Evolutionary conservation across 2,113 vertebrate species (phyloP), one percentile per base, ranked within the genome.

Genomic region (Mormyrus lacerda): DNA sequence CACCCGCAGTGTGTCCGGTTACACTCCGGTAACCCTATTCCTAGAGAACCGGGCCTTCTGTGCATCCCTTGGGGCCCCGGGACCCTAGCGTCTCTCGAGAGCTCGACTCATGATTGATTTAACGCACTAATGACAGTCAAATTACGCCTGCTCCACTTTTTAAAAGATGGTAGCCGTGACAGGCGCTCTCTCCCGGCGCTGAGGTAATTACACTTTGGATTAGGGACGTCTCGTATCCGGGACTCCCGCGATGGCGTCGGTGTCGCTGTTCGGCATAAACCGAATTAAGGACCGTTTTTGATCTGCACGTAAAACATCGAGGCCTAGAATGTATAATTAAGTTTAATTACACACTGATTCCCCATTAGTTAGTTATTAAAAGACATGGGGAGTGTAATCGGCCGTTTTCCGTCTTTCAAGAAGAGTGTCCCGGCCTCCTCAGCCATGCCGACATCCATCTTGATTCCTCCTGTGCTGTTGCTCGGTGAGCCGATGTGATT

Each of bases 191-290:
- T 87, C 85, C n/a, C 6, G 85, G 13, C 50, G 3, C 85, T 87
- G 85, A 53, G 85, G 85, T 87, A 87, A 87, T 87, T 87, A 87
- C 47, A 87, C 50, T 87, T 87, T 53, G n/a, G 50, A 87, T 87
- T 87, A 87, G 85, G 44, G 31, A 87, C 17, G 85, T 87, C 85
- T 87, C 50, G 31, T 87, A 53, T 31, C n/a, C n/a, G 50, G 48
- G 48, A 6, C 15, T 39, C 48, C n/a, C 47, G 35, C n/a, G 50
- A 87, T 53, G 50, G 31, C 85, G 27, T 6, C 50, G 2, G 2
- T 87, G 50, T 53, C 50, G n/a, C 45, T 6, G 15, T 35, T 87
- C 17, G 27, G 50, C 50, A 55, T 87, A 87, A 87, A 87, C 31
- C 50, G 27, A 87, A 55, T 87, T 87, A 87, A 53, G 50, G 85